phyloP scores from a whole-genome alignment of 1,140 invertebrate species.

The Coptotermes formosanus region DNA sequence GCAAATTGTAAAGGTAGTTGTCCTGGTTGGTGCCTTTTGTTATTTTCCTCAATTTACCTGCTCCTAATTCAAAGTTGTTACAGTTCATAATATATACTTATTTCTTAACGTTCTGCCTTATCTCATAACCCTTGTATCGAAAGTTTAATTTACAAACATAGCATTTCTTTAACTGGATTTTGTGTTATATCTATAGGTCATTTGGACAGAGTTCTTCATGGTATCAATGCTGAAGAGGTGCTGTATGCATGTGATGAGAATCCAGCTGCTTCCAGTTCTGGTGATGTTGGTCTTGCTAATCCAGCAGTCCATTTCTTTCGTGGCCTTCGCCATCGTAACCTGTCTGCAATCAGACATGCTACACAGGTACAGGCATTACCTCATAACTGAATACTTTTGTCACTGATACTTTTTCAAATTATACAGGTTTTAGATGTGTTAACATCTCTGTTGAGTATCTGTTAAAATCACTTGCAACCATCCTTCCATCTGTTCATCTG shows the following conservation, averaged over 20 bases:
- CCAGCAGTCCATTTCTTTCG: slow-evolving; percentile 87
- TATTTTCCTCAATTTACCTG: no score
- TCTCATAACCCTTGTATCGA: neutral
- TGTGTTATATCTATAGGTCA: slow-evolving; percentile 61
- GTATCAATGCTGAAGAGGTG: slow-evolving; percentile 94
- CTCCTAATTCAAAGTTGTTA: no score
- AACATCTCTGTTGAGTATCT: no score
- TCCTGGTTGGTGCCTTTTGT: no score
- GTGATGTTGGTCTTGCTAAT: slow-evolving; percentile 81
- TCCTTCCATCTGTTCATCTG: no score
- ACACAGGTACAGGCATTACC: slow-evolving; percentile 56
- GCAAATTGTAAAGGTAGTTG: no score
- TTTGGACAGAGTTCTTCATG: slow-evolving; percentile 92
- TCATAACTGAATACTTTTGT: no score
- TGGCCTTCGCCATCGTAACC: slow-evolving; percentile 84
- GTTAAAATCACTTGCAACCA: no score
- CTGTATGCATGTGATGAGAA: slow-evolving; percentile 94
- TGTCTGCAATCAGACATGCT: slow-evolving; percentile 91
- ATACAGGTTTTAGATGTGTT: no score
- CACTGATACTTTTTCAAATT: no score
- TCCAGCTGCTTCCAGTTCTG: slow-evolving; percentile 55
- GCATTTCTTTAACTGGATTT: neutral
- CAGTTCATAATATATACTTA: no score
- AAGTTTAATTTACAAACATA: neutral
- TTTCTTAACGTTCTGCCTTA: no score